These are phyloP conservation scores for Platanista minor DNA, from an alignment of 2,113 vertebrate genomes.

Conservation along the genomic window DNA sequence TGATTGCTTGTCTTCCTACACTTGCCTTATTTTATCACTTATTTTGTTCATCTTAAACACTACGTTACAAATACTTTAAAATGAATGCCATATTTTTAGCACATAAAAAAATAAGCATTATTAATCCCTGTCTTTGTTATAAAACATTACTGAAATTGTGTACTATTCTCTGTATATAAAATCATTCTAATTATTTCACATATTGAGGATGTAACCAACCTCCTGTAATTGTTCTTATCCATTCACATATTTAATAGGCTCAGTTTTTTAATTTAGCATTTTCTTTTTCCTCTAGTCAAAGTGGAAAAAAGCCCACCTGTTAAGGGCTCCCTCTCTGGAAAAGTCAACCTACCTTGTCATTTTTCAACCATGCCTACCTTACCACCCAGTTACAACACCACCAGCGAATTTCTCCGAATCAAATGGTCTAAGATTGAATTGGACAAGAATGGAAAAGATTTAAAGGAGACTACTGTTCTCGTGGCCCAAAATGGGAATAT, in stretches of 20 bases:
- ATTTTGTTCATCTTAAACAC: neutral
- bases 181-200: neutral
- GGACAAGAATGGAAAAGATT: conserved; percentile 81
- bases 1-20: neutral
- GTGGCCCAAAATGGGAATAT: conserved; percentile 94
- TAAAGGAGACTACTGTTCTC: conserved; percentile 90
- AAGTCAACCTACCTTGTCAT: conserved; percentile 91
- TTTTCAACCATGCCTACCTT: conserved; percentile 90
- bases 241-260: neutral
- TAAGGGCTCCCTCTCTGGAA: conserved; percentile 90
- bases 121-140: neutral
- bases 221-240: neutral
- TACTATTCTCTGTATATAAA: neutral
- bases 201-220: neutral
- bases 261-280: neutral
- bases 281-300: conserved; percentile 72
- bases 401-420: conserved; percentile 89
- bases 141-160: neutral
- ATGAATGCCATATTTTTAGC: neutral
- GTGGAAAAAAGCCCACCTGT: conserved; percentile 81
- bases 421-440: conserved; percentile 95
- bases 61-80: neutral
- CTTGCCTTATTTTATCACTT: neutral
- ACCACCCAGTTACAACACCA: conserved; percentile 79
- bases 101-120: neutral